Evolutionary conservation across 2,888 invertebrate genomes (phyloP).

Genomic region (Eristalinus aeneus): DNA sequence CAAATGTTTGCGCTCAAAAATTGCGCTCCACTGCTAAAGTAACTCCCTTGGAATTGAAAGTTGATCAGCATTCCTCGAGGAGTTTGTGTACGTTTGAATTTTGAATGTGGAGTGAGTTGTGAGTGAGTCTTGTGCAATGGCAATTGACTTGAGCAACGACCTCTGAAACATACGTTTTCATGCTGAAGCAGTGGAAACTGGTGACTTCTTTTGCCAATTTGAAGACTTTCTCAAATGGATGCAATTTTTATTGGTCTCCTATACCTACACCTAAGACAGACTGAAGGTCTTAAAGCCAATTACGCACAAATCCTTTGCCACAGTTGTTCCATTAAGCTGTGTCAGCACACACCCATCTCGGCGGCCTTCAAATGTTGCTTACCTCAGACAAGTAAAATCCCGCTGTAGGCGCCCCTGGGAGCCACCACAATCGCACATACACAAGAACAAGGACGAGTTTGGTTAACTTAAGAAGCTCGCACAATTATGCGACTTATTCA

Average conservation of each 20-base stretch:
- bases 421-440: background rate
- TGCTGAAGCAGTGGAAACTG: too few relatives aligned
- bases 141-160: too few relatives aligned
- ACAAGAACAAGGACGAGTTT: background rate
- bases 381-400: background rate
- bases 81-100: background rate
- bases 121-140: too few relatives aligned
- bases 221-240: too few relatives aligned
- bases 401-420: background rate
- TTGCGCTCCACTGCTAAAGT: background rate
- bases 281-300: too few relatives aligned
- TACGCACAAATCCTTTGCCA: background rate
- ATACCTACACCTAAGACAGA: background rate
- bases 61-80: conserved; percentile 24
- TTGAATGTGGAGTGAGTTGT: background rate
- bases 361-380: background rate
- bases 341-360: background rate
- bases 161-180: too few relatives aligned
- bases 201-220: too few relatives aligned
- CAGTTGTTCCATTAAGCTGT: background rate
- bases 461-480: background rate
- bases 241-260: background rate
- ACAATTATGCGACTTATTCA: conserved; percentile 23
- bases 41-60: background rate
- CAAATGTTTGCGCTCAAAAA: background rate